Evolutionary conservation across 2,113 vertebrate genomes (phyloP), one percentile per base, ranked within the genome.

Genomic region (Sceloporus tristichus): DNA sequence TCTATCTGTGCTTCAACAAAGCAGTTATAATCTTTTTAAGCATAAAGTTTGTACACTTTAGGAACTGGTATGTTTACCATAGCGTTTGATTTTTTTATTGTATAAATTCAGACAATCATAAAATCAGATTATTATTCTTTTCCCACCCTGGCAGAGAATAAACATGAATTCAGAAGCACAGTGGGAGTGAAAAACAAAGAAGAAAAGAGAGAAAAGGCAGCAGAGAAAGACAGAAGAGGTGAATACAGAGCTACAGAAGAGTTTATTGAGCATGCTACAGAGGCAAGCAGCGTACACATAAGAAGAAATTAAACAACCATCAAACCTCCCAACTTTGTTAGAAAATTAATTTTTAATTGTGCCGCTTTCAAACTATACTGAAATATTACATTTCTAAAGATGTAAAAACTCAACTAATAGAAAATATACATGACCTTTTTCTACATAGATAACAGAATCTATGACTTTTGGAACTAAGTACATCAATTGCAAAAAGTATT

Each of bases 231-330:
- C 97, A 97, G 96, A 97, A 97, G 93, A 97, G 97, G 97, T 97
- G 97, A 97, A 97, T 95, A 97, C 95, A 98, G 97, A 98, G 98
- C 98, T 98, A 98, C 97, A 98, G 97, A 98, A 98, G 97, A 97
- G 97, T 99, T 99, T 99, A 99, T 99, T 99, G 96, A 98, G 97
- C 98, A 99, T 98, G 98, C 98, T 98, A 99, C 98, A 99, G 97
- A 98, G 95, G 97, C 96, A 97, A 98, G 98, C 98, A 98, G 97
- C 97, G 96, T 97, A 97, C 96, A 98, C 97, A 97, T 94, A 97
- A 95, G 96, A 95, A 95, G 95, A 97, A 98, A 98, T 96, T 97
- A 97, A 98, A 98, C 97, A 96, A 98, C 97, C 96, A 87, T 97
- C 97, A 97, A 97, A 98, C 96, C 96, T 98, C 96, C 96, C 96